Evolutionary conservation across 2,797 vertebrate genomes (phyloP), one percentile per base, ranked within the genome.

Genomic region (Falco concolor): DNA sequence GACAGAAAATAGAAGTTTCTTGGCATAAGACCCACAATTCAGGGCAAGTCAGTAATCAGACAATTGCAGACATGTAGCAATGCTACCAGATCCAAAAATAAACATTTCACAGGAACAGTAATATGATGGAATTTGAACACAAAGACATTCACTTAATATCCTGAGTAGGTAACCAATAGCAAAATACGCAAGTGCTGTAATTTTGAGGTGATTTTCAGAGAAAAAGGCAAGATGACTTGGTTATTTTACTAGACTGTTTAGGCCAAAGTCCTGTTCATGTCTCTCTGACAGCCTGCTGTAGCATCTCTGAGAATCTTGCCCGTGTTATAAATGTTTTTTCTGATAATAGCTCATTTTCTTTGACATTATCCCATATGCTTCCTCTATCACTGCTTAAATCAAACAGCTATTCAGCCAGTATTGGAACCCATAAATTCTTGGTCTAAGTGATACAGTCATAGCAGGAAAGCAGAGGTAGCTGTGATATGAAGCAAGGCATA

Each of bases 1-100:
- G 94, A 83, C 72, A 93, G 88, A 68, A 96, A 95, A 90, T 42
- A 75, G n/a, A 40, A 49, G 87, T 92, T 87, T 96, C 91, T 87
- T 96, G 93, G 90, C 78, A 60, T 34, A 34, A 89, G 69, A 90
- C 42, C 75, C 60, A 49, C 82, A 57, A 17, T 61, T 81, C 69
- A 75, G 89, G 82, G 57, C 84, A 83, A 92, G 78, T 84, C 60
- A 78, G 84, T 83, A 83, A 75, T 89, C 34, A 27, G 68, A 89
- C 84, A 89, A 52, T 81, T 89, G 34, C 0, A 21, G 84, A 65
- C 78, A 45, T 19, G 42, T 44, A 52, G 84, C 77, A 56, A 9
- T 56, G 64, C 57, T 73, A 65, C 53, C 54, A 74, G 68, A 64
- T 75, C n/a, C 67, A 77, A 45, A 87, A 70, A 82, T 50, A 74